A percentile compares a stretch with the other conserved stretches of the same genome.
These are phyloP conservation scores for Mormyrus iriodes DNA, from an alignment of 2,113 vertebrate genomes.

Conservation along the genomic window DNA sequence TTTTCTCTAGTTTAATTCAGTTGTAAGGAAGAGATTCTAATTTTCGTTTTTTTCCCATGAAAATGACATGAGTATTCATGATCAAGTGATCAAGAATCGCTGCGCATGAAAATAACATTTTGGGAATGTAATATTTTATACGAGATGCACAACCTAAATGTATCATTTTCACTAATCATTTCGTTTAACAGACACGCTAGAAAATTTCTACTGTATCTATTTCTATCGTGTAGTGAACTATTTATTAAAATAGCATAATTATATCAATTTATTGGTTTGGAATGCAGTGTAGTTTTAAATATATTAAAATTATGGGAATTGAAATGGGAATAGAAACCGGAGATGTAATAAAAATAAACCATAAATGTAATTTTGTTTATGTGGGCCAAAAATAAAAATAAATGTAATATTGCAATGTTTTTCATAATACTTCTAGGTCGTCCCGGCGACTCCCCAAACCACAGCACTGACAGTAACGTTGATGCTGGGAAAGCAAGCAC, in stretches of 20 bases:
- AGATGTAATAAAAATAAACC: neutral
- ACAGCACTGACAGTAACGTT: slow-evolving; percentile 54
- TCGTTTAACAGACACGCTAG: neutral
- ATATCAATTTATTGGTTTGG: neutral
- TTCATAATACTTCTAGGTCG: slow-evolving; percentile 42
- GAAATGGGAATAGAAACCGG: neutral
- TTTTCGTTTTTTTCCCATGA: neutral
- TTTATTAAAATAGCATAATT: neutral
- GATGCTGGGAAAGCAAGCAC: slow-evolving; percentile 52
- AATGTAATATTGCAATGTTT: neutral
- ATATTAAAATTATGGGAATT: neutral
- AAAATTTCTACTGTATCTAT: neutral
- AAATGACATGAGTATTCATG: neutral
- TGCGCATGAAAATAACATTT: neutral
- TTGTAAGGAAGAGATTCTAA: neutral
- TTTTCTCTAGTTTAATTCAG: neutral
- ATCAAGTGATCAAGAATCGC: neutral
- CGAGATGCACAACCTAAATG: neutral
- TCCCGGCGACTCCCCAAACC: slow-evolving; percentile 66
- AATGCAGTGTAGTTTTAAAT: neutral
- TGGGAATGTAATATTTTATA: slow-evolving; percentile 6
- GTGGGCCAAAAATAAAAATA: neutral
- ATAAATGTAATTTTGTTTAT: neutral
- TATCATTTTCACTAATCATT: neutral
- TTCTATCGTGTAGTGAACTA: neutral